A percentile compares a stretch with the other conserved stretches of the same genome.
These are phyloP conservation scores for Borostomias antarcticus DNA, from an alignment of 2,797 vertebrate genomes.

Conservation along the genomic window DNA sequence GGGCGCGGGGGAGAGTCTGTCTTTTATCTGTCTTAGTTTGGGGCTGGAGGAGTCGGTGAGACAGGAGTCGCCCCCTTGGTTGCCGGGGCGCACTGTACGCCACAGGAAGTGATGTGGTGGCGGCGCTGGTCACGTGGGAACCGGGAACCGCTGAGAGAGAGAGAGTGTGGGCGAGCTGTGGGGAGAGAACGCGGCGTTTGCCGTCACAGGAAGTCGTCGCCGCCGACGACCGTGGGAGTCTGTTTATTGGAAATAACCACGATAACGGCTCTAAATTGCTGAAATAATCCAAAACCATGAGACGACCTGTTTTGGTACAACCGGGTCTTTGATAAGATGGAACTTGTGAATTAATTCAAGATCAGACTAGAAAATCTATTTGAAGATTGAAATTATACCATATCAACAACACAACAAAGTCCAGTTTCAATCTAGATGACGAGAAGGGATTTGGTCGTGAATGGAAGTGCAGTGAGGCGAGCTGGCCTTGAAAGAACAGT, in stretches of 20 bases:
- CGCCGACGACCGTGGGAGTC: not conserved
- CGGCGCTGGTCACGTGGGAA: slow-evolving; percentile 27
- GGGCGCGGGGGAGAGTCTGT: not conserved
- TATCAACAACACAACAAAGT: not conserved
- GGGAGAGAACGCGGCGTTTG: slow-evolving; percentile 1
- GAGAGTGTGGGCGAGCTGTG: not conserved
- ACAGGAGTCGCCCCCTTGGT: not conserved
- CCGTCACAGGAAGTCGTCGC: not conserved
- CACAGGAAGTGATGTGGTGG: slow-evolving; percentile 55
- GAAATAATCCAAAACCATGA: not conserved
- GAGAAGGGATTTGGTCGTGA: not conserved
- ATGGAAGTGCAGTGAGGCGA: no score
- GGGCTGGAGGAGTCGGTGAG: slow-evolving; percentile 27
- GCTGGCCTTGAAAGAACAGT: no score
- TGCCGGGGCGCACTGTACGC: slow-evolving; percentile 40
- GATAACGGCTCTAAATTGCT: not conserved
- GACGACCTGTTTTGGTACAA: not conserved
- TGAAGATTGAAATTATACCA: no score
- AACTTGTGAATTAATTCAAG: no score
- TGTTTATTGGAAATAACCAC: slow-evolving; percentile 2
- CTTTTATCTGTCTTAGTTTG: slow-evolving; percentile 36
- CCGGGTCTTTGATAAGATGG: not conserved
- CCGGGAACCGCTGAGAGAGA: not conserved
- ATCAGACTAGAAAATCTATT: no score
- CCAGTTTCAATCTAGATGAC: slow-evolving; percentile 13